Evolutionary conservation across 1,140 invertebrate species (phyloP).

Genomic region (Philopotamus ludificatus): DNA sequence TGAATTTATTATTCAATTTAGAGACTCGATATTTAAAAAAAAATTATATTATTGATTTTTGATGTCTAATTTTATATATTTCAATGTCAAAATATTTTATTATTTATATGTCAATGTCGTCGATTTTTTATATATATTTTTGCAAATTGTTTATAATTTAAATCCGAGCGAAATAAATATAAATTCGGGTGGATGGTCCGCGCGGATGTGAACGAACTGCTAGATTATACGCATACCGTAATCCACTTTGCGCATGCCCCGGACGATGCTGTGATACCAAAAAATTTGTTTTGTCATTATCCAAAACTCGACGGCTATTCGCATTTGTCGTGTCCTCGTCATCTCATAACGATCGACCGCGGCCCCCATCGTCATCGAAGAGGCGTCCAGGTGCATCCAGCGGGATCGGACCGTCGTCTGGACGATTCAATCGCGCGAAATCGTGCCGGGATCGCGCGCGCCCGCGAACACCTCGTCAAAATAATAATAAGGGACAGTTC

Average conservation of each 20-base stretch:
- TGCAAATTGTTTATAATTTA: too few species aligned
- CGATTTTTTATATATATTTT: too few species aligned
- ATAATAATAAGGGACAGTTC: background rate
- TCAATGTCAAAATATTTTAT: too few species aligned
- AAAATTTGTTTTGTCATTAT: constrained; percentile 42
- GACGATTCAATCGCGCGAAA: background rate
- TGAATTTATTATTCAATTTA: too few species aligned
- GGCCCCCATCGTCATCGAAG: background rate
- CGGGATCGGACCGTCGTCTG: background rate
- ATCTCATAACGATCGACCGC: background rate
- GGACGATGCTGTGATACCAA: constrained; percentile 38
- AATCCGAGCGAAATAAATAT: too few species aligned
- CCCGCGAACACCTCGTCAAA: background rate
- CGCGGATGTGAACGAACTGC: constrained; percentile 34
- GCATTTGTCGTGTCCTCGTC: constrained; percentile 9
- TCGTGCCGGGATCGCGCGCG: background rate
- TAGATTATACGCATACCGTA: constrained; percentile 41
- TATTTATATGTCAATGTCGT: too few species aligned
- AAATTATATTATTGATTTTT: too few species aligned
- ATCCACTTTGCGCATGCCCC: constrained; percentile 34
- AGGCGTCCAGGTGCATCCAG: background rate
- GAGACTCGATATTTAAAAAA: too few species aligned
- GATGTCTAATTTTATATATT: too few species aligned
- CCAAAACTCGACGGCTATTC: constrained; percentile 26
- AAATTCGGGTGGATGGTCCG: background rate